A percentile compares a stretch with the other conserved stretches of the same genome.
phyloP scores from a whole-genome alignment of 2,797 vertebrate species.

The Sebastes trivittatus region DNA sequence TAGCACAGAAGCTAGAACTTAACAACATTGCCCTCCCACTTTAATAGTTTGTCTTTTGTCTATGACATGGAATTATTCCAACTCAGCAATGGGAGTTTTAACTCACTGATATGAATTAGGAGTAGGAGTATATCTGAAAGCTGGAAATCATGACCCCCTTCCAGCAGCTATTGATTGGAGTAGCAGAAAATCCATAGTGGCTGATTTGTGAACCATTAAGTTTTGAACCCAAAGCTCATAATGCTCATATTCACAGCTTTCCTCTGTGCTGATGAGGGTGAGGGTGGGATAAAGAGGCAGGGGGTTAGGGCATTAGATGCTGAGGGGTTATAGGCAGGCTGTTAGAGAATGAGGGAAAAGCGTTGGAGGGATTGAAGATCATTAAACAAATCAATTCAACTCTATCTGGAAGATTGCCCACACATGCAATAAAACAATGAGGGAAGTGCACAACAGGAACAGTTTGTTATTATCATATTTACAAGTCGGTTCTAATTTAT shows the following conservation, averaged over 20 bases:
- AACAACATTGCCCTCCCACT: neutral
- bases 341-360: slow-evolving; percentile 63
- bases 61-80: slow-evolving; percentile 36
- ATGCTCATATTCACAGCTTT: slow-evolving; percentile 87
- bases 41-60: slow-evolving; percentile 16
- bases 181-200: slow-evolving; percentile 88
- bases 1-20: neutral
- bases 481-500: slow-evolving; percentile 59
- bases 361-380: slow-evolving; percentile 71
- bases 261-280: slow-evolving; percentile 80
- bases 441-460: slow-evolving; percentile 56
- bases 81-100: slow-evolving; percentile 62
- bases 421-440: slow-evolving; percentile 75
- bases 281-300: slow-evolving; percentile 72
- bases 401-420: slow-evolving; percentile 78
- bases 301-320: slow-evolving; percentile 69
- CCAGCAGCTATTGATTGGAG: slow-evolving; percentile 84
- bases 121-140: slow-evolving; percentile 84
- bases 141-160: slow-evolving; percentile 86
- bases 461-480: slow-evolving; percentile 75
- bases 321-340: slow-evolving; percentile 60
- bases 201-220: slow-evolving; percentile 92
- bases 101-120: slow-evolving; percentile 84
- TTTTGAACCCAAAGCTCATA: slow-evolving; percentile 88
- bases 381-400: slow-evolving; percentile 76